These are phyloP conservation scores for Nerophis lumbriciformis DNA, from an alignment of 2,113 vertebrate species.

Conservation along the genomic window DNA sequence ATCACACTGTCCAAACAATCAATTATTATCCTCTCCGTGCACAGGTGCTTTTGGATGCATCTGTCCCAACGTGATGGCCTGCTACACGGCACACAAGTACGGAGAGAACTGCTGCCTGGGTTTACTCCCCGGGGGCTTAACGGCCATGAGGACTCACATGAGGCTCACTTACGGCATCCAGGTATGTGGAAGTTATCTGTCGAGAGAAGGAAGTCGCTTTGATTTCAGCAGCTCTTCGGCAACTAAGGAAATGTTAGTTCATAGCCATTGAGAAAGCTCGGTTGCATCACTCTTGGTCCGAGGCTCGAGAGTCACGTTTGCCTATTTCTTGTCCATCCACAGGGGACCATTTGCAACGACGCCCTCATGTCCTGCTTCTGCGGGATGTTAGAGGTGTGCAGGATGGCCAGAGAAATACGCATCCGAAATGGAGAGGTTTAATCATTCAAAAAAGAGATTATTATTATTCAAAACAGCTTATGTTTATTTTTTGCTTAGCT, in stretches of 20 bases:
- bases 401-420: constrained; percentile 79
- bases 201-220: neutral
- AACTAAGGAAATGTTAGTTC: constrained; percentile 11
- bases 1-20: neutral
- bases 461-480: too few species aligned
- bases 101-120: constrained; percentile 71
- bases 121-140: constrained; percentile 68
- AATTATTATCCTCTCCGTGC: neutral
- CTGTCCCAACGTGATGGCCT: constrained; percentile 65
- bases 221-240: neutral
- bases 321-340: constrained; percentile 13
- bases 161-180: constrained; percentile 78
- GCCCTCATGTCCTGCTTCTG: constrained; percentile 71
- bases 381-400: constrained; percentile 69
- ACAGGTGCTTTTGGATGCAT: constrained; percentile 65
- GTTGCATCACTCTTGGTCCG: constrained; percentile 8
- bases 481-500: too few species aligned
- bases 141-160: constrained; percentile 79
- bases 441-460: constrained; percentile 4
- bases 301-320: neutral
- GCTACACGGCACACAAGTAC: constrained; percentile 73
- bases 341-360: constrained; percentile 77
- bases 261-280: constrained; percentile 9
- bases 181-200: constrained; percentile 44
- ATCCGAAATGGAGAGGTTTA: constrained; percentile 69